Evolutionary conservation across 23 tunicate genomes (phyloP), one percentile per base, ranked within the genome.

Genomic region (Diplosoma virens): DNA sequence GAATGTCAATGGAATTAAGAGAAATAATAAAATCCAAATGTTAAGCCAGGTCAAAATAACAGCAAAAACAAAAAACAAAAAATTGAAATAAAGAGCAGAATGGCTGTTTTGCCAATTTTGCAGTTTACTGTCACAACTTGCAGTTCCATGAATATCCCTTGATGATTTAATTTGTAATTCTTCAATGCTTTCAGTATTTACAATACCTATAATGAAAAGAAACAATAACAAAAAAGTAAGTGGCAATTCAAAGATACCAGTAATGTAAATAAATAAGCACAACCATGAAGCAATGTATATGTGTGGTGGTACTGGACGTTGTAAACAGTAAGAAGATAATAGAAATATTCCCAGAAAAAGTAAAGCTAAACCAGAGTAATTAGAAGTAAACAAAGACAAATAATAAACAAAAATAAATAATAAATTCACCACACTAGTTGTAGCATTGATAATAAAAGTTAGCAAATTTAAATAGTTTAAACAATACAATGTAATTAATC

Each of bases 181-280:
- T 3, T 68, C 68, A 2, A 27, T 3, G 3, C 25, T 27, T 7
- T 47, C 41, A 6, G 66, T 1, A 33, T 18, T 16, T 16, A 67
- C 50, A 16, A 72, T 3, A 37, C 84, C 84, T 55, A 53, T 52
- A 32, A 48, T 30, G 18, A 79, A 52, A 11, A 67, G 29, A 32
- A 79, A n/a, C 0, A 52, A 24, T 3, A 79, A 28, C 9, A 37
- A 35, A 61, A 82, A 46, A 6, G 55, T 58, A 50, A 77, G 33
- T 6, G 96, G 96, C 0, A 82, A 29, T 61, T 82, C 78, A 33
- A 82, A 76, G 24, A 61, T 66, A 33, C 84, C 83, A 20, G 75
- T 50, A 29, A 65, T 56, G 54, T 66, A 36, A 14, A 79, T 25
- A 30, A 79, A 25, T 32, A 50, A 32, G 0, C 60, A 26, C n/a